A percentile compares a stretch with the other conserved stretches of the same genome.
Evolutionary conservation across 37 sponge, comb jelly and placozoan species (phyloP).

Genomic region (Diacarnus erythraeanus): DNA sequence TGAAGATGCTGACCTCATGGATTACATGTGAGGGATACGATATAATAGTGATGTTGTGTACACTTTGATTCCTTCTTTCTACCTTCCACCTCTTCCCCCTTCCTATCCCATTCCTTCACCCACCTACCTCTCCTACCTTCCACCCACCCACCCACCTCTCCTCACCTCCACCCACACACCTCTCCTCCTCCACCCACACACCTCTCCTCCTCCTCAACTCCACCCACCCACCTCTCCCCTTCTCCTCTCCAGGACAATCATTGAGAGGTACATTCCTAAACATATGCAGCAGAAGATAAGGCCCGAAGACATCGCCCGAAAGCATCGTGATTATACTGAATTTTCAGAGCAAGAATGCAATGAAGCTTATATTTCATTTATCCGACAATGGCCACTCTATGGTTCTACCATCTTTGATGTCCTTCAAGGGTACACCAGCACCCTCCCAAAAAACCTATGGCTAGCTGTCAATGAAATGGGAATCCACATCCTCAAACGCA

Average conservation of each 20-base stretch:
- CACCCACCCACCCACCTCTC: not conserved
- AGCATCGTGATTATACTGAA: constrained; percentile 65
- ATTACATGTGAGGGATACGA: constrained; percentile 55
- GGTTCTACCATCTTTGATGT: constrained; percentile 97
- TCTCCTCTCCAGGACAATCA: constrained; percentile 48
- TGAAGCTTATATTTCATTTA: constrained; percentile 80
- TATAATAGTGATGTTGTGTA: not conserved
- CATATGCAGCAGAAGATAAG: constrained; percentile 76
- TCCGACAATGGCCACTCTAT: constrained; percentile 87
- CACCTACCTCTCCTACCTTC: not conserved
- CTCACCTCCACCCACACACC: too few relatives aligned
- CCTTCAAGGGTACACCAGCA: constrained; percentile 86
- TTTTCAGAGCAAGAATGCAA: constrained; percentile 72
- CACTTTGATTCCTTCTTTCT: not conserved
- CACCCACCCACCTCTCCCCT: not conserved
- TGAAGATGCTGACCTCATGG: constrained; percentile 55
- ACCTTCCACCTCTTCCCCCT: too few relatives aligned
- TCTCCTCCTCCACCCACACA: too few relatives aligned
- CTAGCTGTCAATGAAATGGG: constrained; percentile 89
- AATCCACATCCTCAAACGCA: constrained; percentile 85
- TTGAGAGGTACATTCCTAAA: constrained; percentile 78
- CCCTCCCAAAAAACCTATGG: constrained; percentile 96
- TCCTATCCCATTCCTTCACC: not conserved
- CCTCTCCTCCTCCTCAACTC: too few relatives aligned
- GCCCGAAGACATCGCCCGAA: constrained; percentile 75